Conservation (phyloP, 2,113 vertebrate species). For the Lepisosteus oculatus region DNA sequence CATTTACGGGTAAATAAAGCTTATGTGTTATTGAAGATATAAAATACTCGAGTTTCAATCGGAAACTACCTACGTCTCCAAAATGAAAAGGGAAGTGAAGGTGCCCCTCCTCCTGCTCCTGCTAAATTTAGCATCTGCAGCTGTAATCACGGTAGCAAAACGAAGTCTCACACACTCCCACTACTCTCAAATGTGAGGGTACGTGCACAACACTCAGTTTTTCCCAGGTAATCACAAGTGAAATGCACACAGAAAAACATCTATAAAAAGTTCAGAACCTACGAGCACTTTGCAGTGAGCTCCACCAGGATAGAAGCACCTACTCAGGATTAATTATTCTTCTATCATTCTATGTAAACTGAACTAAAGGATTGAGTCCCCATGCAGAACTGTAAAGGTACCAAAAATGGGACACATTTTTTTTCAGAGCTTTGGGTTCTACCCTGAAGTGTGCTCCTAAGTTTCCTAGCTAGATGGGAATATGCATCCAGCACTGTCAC, state of each 20-base stretch:
- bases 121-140: constrained; percentile 6
- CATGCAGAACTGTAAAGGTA: no score
- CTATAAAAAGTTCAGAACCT: background rate
- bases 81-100: constrained; percentile 13
- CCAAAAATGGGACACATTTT: no score
- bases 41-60: background rate
- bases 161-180: background rate
- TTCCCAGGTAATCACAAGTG: constrained; percentile 1
- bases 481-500: no score
- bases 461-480: no score
- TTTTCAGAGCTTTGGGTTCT: no score
- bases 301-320: no score
- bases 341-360: no score
- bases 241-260: background rate
- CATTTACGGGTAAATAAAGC: constrained; percentile 2
- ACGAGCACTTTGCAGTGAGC: no score
- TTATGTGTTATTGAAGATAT: constrained; percentile 2
- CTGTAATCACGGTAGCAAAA: background rate
- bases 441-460: no score
- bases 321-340: no score
- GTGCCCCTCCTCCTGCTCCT: background rate
- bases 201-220: background rate
- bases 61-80: background rate
- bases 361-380: no score
- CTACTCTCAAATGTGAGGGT: background rate